Evolutionary conservation across 2,797 vertebrate species (phyloP), one percentile per base, ranked within the genome.

Genomic region (Periparus ater): DNA sequence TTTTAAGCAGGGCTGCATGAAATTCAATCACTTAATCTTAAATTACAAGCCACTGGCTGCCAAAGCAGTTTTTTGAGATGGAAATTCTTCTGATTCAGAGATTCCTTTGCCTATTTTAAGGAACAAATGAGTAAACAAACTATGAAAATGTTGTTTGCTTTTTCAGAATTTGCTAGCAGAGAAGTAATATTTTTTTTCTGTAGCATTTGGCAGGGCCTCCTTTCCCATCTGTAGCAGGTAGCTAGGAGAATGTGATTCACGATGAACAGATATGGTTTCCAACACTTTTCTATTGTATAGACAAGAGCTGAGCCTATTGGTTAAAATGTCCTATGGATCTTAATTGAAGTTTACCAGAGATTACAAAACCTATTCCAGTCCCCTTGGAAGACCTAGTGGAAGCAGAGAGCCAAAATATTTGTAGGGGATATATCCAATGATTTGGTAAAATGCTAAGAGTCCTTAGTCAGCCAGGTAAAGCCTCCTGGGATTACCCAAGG

Each of bases 211-310:
- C 98, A 94, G 98, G 97, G 83, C 98, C 98, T 80, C 97, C 98
- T 95, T 98, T 98, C 83, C 98, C 95, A 10, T 98, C 98, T 94
- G 97, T 97, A 98, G 98, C 98, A 98, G 98, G 98, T 99, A 97
- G 86, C 90, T 93, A 47, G 91, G 89, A 91, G 86, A 96, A 96
- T 93, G 79, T 95, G 65, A 92, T 95, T 81, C 92, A 85, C 23
- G 34, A 95, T 91, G 85, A 96, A 89, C 70, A 91, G 88, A 79
- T 82, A 80, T 44, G 29, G 1, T 95, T 61, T 89, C 77, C 74
- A 87, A 4, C 57, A 86, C 92, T 97, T 95, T 94, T 94, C 81
- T 93, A 63, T 90, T 86, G 88, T 91, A 88, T 36, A 94, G 77
- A 89, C 92, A 94, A 96, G 84, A 85, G 75, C 82, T 87, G 55